Evolutionary conservation across 2,888 invertebrate genomes (phyloP), one percentile per base, ranked within the genome.

Genomic region (Drosophila quasianomalipes): DNA sequence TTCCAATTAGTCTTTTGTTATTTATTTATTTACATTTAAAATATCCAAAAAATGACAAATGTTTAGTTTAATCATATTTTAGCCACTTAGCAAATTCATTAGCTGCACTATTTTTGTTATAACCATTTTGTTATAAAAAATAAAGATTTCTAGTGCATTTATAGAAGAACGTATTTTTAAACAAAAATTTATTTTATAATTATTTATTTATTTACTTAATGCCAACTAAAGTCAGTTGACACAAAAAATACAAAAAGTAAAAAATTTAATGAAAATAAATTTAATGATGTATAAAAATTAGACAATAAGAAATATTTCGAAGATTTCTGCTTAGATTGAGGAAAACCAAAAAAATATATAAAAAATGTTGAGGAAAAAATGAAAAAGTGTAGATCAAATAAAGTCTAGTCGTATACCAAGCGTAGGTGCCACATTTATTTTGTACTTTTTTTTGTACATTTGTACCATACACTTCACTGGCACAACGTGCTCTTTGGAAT

Each of bases 401-500:
- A n/a, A 41, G 22, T n/a, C 33, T 22, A 22, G 12, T 22, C 9
- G 22, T 57, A 30, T 30, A n/a, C 30, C n/a, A 57, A 35, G 35
- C 12, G 28, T 41, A 55, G 28, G 39, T 57, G n/a, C 28, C 28
- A 30, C 22, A 3, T 16, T 4, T 22, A 2, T 39, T 30, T 19
- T 5, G 1, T 35, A 19, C 4, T 41, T 41, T 41, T 37, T 26
- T 9, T 26, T 26, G 22, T 44, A 58, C 44, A 31, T 41, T 58
- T 41, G 22, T 31, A 44, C 41, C 44, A 58, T 5, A 58, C 28
- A 55, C 26, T 26, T 26, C 35, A 37, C 37, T 28, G 10, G 28
- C 55, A 39, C 55, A 37, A n/a, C 22, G 39, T 22, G 75, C 65
- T 70, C 76, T 75, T 60, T 57, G 80, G 80, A n/a, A n/a, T 72